Conservation (phyloP, 1,140 invertebrate genomes). For the Diachasma alloeum region DNA sequence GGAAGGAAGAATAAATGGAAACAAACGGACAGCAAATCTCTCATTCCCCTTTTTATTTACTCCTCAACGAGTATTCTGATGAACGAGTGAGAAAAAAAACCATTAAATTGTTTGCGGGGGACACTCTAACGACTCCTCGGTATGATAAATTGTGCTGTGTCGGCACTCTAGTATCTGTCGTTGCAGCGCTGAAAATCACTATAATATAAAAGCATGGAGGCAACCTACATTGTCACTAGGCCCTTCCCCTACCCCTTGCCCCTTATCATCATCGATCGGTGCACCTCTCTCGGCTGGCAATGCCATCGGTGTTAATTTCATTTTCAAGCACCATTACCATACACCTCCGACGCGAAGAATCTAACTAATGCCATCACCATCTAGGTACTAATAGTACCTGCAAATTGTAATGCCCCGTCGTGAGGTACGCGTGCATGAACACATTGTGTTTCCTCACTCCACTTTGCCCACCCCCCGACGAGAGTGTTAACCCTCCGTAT, state of each 20-base stretch:
- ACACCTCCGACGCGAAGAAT: background rate
- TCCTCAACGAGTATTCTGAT: too few species aligned
- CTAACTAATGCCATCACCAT: background rate
- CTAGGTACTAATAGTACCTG: conserved; percentile 3
- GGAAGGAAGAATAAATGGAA: background rate
- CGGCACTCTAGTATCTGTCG: background rate
- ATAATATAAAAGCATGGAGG: background rate
- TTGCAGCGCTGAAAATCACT: background rate
- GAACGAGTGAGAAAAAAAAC: too few species aligned
- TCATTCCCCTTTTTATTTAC: background rate
- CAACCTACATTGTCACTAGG: background rate
- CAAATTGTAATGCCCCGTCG: background rate
- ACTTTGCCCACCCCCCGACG: background rate
- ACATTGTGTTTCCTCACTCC: background rate
- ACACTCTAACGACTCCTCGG: background rate
- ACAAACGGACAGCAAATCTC: background rate
- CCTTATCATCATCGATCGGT: background rate
- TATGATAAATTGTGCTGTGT: conserved; percentile 1
- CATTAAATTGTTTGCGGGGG: too few species aligned
- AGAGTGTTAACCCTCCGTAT: background rate
- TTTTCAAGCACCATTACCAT: conserved; percentile 28
- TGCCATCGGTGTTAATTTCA: conserved; percentile 28
- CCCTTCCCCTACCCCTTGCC: background rate
- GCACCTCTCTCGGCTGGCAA: background rate
- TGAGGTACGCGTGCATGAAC: conserved; percentile 3